Conservation (phyloP, 2,797 vertebrate species). For the Chrysolophus pictus region DNA sequence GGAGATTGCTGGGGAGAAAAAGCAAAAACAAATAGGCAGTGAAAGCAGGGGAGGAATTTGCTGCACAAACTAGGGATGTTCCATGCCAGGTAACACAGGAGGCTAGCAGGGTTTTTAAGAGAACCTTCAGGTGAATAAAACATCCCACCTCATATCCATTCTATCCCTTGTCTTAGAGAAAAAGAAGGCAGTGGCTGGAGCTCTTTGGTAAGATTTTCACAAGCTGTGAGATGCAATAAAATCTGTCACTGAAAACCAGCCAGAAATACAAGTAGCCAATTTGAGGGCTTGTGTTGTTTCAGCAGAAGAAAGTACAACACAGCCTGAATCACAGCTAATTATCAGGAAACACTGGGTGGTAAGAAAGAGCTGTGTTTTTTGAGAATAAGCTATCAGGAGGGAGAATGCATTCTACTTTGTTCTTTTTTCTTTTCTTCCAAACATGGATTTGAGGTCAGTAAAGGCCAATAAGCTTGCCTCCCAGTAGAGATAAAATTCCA, state of each 20-base stretch:
- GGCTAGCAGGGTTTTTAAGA: not conserved
- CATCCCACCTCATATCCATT: not conserved
- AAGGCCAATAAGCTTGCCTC: slow-evolving; percentile 58
- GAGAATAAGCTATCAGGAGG: not conserved
- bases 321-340: slow-evolving; percentile 39
- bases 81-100: not conserved
- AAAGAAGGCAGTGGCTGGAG: not conserved
- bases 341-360: slow-evolving; percentile 38
- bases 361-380: slow-evolving; percentile 34
- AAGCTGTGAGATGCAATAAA: slow-evolving; percentile 11
- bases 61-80: not conserved
- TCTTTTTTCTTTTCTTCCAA: not conserved
- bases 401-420: slow-evolving; percentile 35
- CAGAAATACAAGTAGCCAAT: slow-evolving; percentile 15
- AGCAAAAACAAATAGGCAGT: not conserved
- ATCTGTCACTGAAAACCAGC: not conserved
- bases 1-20: not conserved
- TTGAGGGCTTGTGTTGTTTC: not conserved
- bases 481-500: slow-evolving; percentile 72
- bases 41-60: not conserved
- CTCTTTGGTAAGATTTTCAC: not conserved
- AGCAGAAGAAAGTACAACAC: slow-evolving; percentile 23
- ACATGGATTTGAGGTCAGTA: slow-evolving; percentile 47
- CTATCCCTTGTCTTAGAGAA: not conserved
- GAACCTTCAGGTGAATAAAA: not conserved